phyloP scores from a whole-genome alignment of 2,113 vertebrate genomes.

The Marmota flaviventris region DNA sequence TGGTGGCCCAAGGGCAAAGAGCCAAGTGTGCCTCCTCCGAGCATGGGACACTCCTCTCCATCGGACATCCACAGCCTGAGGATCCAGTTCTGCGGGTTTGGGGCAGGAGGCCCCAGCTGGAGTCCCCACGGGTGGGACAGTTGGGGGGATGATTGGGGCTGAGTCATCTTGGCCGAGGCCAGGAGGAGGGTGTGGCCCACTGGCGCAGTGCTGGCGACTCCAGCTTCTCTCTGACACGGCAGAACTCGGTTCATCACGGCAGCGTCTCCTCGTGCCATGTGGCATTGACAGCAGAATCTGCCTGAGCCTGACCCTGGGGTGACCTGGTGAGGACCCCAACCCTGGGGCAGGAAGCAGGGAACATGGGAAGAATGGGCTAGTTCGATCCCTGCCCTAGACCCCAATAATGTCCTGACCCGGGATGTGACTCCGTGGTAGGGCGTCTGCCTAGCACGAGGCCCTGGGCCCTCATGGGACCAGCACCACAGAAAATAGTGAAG shows the following conservation, averaged over 20 bases:
- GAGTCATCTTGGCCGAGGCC: constrained; percentile 68
- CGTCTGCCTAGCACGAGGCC: neutral
- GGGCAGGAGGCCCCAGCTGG: constrained; percentile 7
- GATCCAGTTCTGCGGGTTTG: constrained; percentile 5
- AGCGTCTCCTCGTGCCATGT: neutral
- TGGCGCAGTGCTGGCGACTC: neutral
- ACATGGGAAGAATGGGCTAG: neutral
- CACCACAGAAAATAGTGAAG: neutral
- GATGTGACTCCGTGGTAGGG: neutral
- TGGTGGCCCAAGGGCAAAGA: too few species aligned
- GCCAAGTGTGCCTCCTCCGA: too few species aligned
- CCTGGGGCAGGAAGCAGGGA: neutral
- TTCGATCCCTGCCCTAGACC: neutral
- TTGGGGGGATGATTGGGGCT: constrained; percentile 73
- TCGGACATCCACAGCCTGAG: neutral
- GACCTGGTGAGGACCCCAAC: neutral
- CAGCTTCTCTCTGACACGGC: neutral
- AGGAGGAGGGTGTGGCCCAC: neutral
- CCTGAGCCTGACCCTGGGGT: neutral
- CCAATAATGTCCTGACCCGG: neutral
- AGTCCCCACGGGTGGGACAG: constrained; percentile 70
- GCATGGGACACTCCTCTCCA: neutral
- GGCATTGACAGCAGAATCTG: neutral
- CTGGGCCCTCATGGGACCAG: neutral
- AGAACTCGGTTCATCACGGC: constrained; percentile 14